Evolutionary conservation across 2,888 invertebrate genomes (phyloP).

Genomic region (Tenthredo livida): DNA sequence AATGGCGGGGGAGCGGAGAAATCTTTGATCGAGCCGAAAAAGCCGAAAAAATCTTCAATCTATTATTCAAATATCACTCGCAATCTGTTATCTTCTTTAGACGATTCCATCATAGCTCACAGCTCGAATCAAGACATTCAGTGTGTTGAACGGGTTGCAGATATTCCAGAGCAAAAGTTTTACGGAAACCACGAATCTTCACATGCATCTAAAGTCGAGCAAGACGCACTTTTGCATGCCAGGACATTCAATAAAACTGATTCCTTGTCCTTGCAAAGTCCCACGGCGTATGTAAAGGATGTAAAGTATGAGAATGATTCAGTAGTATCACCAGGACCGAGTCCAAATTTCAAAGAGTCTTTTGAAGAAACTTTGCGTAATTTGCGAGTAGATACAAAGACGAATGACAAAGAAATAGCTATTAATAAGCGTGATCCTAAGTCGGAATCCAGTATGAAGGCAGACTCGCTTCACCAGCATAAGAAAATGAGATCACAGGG

Average conservation of each 20-base stretch:
- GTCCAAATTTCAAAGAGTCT: background rate
- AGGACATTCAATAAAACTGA: conserved; percentile 1
- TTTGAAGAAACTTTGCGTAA: background rate
- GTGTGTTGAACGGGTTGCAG: background rate
- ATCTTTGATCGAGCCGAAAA: background rate
- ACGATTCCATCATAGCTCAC: background rate
- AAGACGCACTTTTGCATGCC: background rate
- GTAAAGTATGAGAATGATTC: conserved; percentile 20
- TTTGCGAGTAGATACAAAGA: background rate
- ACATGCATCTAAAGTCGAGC: background rate
- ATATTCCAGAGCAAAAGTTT: conserved; percentile 3
- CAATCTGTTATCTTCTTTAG: conserved; percentile 37
- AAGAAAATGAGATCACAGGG: background rate
- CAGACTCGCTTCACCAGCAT: background rate
- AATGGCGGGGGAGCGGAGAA: background rate
- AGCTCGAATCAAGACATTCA: background rate
- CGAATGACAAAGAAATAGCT: background rate
- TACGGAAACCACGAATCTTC: background rate
- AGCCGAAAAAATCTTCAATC: background rate
- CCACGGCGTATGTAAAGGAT: background rate
- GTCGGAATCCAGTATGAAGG: background rate
- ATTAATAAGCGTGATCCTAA: background rate
- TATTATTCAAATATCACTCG: conserved; percentile 28
- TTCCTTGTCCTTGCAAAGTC: background rate
- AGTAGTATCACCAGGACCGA: background rate